Percentiles rank a stretch among this genome's conserved stretches.
These are phyloP conservation scores for Scatophagus argus DNA, from an alignment of 2,113 vertebrate species.

Conservation along the genomic window DNA sequence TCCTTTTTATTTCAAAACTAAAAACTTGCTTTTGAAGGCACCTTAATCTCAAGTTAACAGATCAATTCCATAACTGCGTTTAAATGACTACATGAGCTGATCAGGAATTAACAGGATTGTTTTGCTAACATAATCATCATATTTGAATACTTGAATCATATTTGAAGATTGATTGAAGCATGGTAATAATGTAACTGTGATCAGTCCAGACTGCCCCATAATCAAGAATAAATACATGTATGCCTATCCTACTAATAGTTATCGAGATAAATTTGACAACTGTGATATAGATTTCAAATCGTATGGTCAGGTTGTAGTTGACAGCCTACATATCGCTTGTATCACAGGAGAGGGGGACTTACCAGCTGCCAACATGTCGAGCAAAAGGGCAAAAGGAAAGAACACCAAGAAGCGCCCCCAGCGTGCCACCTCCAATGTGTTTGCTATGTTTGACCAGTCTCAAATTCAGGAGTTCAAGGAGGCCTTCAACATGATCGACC, in stretches of 20 bases:
- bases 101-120: not conserved
- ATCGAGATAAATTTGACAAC: not conserved
- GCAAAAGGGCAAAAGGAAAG: constrained; percentile 96
- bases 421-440: constrained; percentile 94
- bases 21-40: not conserved
- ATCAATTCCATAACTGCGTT: not conserved
- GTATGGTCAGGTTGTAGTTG: not conserved
- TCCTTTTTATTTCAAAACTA: not conserved
- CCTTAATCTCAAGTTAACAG: not conserved
- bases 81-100: not conserved
- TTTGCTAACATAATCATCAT: not conserved
- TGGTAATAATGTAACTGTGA: too few relatives aligned
- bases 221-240: not conserved
- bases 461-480: constrained; percentile 97
- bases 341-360: constrained; percentile 30
- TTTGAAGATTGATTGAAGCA: not conserved
- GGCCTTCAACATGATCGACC: constrained; percentile 97
- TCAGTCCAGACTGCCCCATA: too few relatives aligned
- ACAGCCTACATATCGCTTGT: not conserved
- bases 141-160: not conserved
- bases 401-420: constrained; percentile 97
- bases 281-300: not conserved
- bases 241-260: too few relatives aligned
- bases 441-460: constrained; percentile 95
- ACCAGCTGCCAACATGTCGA: constrained; percentile 86